Percentiles rank a stretch among this genome's conserved stretches.
phyloP scores from a whole-genome alignment of 2,888 invertebrate species.

The Pristionchus entomophagus region DNA sequence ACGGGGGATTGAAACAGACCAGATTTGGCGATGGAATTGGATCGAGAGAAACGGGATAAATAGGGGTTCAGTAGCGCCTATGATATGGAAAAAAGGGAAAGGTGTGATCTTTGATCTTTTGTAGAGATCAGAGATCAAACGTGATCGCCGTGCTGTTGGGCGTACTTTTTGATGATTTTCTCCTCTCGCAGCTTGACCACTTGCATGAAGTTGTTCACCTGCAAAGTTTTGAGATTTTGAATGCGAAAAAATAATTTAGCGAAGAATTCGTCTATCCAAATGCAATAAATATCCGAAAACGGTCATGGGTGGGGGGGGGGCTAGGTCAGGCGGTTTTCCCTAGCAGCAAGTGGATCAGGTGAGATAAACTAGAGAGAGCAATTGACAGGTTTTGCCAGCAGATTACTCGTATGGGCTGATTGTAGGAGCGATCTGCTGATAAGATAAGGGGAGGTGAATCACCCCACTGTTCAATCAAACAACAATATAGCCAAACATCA shows the following conservation, averaged over 20 bases:
- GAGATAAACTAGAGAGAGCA: neutral
- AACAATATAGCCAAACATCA: too few relatives aligned
- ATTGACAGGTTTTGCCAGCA: constrained; percentile 24
- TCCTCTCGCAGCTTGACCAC: constrained; percentile 74
- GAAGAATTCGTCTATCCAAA: too few relatives aligned
- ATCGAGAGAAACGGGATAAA: neutral
- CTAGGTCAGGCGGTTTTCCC: neutral
- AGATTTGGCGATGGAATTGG: constrained; percentile 30
- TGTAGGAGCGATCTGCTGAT: constrained; percentile 2
- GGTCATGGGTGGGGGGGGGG: too few relatives aligned
- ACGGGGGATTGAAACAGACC: neutral
- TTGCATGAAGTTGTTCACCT: constrained; percentile 75
- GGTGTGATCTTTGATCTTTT: constrained; percentile 2
- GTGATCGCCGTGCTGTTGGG: constrained; percentile 69
- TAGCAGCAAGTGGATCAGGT: neutral
- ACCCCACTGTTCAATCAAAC: neutral
- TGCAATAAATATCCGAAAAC: too few relatives aligned
- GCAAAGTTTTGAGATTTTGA: constrained; percentile 41
- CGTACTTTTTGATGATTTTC: constrained; percentile 75
- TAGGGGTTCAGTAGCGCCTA: constrained; percentile 22
- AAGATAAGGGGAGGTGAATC: neutral
- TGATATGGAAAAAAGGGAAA: constrained; percentile 2
- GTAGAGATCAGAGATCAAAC: constrained; percentile 51
- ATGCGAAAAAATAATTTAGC: neutral
- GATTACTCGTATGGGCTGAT: neutral